Conservation (phyloP, 2,888 invertebrate genomes). For the Dicycla oo region DNA sequence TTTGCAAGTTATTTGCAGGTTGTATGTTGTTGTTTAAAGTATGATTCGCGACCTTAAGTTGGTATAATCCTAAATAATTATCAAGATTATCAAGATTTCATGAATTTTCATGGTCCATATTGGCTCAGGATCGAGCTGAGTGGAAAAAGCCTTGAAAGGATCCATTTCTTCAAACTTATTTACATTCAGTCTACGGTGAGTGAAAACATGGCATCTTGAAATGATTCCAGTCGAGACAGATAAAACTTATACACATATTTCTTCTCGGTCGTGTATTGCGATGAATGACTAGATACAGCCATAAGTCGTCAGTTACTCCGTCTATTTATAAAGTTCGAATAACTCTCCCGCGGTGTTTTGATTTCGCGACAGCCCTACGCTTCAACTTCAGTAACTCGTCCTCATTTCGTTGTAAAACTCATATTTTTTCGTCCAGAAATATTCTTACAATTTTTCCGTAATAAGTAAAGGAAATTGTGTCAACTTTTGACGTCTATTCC, state of each 20-base stretch:
- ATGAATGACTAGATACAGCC: conserved; percentile 74
- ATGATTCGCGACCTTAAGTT: no score
- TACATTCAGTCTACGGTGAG: conserved; percentile 7
- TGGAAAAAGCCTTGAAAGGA: no score
- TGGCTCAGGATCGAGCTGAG: no score
- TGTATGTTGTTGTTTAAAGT: no score
- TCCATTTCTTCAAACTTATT: conserved; percentile 33
- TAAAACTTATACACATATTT: conserved; percentile 52
- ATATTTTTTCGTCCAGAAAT: conserved; percentile 38
- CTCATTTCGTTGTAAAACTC: conserved; percentile 33
- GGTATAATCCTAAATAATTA: no score
- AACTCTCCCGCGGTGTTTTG: conserved; percentile 82
- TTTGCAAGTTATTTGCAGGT: no score
- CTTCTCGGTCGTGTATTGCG: conserved; percentile 65
- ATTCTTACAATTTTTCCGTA: conserved; percentile 33
- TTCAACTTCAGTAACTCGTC: conserved; percentile 48
- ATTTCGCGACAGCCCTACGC: conserved; percentile 76
- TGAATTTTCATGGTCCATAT: no score
- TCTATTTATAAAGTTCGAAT: conserved; percentile 77
- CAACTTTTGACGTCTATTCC: conserved; percentile 22
- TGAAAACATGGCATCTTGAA: conserved; percentile 40
- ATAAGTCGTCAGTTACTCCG: conserved; percentile 61
- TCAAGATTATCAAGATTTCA: no score
- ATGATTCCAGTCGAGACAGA: conserved; percentile 57
- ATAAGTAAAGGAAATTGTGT: conserved; percentile 46